Evolutionary conservation across 1,140 invertebrate species (phyloP).

Genomic region (Coenobita brevimanus): DNA sequence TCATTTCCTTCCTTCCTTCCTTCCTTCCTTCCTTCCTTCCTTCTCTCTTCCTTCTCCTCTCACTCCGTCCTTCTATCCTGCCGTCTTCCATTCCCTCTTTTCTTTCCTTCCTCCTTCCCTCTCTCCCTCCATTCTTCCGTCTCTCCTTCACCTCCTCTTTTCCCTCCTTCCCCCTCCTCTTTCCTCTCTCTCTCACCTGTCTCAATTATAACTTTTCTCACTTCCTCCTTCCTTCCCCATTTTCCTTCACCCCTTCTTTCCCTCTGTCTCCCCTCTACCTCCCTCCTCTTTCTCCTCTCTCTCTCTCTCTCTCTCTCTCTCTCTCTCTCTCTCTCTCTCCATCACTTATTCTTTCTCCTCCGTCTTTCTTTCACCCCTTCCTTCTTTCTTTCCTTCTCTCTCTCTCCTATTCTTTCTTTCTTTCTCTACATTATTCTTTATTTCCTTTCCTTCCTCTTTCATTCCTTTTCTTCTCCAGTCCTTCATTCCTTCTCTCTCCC

Average conservation of each 20-base stretch:
- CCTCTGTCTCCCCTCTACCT: background rate
- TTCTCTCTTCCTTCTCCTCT: background rate
- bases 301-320: constrained; percentile 22
- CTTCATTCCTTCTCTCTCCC: no score
- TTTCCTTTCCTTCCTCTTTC: no score
- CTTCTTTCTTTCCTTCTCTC: no score
- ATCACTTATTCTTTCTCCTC: background rate
- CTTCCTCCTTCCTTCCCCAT: background rate
- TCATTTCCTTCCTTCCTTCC: no score
- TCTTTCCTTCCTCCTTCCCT: background rate
- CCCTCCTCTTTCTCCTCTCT: background rate
- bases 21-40: constrained; percentile 1
- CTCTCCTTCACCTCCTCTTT: constrained; percentile 5
- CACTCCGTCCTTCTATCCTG: background rate
- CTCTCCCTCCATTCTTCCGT: background rate
- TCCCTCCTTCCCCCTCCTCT: background rate
- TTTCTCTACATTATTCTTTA: no score
- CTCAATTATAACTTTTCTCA: background rate
- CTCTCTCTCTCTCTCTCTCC: constrained; percentile 10
- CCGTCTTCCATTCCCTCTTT: background rate
- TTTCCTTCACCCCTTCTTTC: no score
- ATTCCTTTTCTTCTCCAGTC: no score
- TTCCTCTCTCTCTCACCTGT: background rate
- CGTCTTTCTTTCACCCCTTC: no score
- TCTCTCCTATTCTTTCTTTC: no score